Percentiles rank a stretch among this genome's conserved stretches.
These are phyloP conservation scores for Brachyopa scutellaris DNA, from an alignment of 2,888 invertebrate genomes.

Conservation along the genomic window DNA sequence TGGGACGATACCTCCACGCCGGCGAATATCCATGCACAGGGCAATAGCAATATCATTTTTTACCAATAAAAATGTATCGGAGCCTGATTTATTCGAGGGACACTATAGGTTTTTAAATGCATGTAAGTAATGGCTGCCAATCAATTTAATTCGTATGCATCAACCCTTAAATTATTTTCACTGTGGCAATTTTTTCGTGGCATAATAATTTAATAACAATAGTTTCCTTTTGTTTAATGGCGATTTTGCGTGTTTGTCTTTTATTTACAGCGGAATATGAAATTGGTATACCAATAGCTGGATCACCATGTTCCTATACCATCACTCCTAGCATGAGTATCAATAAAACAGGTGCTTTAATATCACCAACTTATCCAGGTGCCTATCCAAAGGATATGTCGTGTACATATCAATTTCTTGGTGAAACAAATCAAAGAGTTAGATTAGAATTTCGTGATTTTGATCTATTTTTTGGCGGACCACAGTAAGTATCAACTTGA, in stretches of 20 bases:
- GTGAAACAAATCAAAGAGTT: slow-evolving; percentile 94
- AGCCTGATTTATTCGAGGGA: slow-evolving; percentile 92
- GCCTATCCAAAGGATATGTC: slow-evolving; percentile 98
- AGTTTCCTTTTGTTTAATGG: background rate
- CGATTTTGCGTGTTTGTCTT: slow-evolving; percentile 45
- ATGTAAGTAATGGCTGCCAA: slow-evolving; percentile 86
- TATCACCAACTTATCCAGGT: slow-evolving; percentile 99
- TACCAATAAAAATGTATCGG: slow-evolving; percentile 93
- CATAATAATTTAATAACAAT: background rate
- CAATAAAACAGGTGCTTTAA: slow-evolving; percentile 90
- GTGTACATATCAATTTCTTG: slow-evolving; percentile 96
- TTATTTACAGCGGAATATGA: slow-evolving; percentile 91
- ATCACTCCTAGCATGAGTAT: slow-evolving; percentile 86
- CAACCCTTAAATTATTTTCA: background rate
- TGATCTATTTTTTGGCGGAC: slow-evolving; percentile 98
- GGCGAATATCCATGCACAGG: slow-evolving; percentile 94
- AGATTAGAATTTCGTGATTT: slow-evolving; percentile 98
- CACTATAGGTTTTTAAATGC: slow-evolving; percentile 96
- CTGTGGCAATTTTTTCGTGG: background rate
- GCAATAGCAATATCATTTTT: slow-evolving; percentile 96
- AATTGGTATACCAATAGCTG: slow-evolving; percentile 93
- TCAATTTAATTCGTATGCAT: background rate
- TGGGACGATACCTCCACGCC: slow-evolving; percentile 94
- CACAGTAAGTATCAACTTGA: slow-evolving; percentile 90
- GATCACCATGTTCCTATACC: slow-evolving; percentile 93